Evolutionary conservation across 2,113 vertebrate genomes (phyloP).

Genomic region (Paratilapia polleni): DNA sequence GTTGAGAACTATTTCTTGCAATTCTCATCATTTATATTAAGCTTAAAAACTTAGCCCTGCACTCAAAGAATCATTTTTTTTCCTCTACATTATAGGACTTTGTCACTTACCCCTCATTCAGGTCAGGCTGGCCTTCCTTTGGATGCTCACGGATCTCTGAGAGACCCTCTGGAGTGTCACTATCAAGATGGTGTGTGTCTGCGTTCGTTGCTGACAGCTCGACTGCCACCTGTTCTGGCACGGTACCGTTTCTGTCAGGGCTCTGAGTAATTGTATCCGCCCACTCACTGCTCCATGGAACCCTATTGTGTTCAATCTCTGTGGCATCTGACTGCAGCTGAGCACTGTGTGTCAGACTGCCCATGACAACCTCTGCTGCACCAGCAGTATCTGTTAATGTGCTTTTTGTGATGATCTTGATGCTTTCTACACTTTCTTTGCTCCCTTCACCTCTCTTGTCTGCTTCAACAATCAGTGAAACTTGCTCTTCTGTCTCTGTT

Average conservation of each 20-base stretch:
- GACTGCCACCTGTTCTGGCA: slow-evolving; percentile 34
- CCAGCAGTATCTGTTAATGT: background rate
- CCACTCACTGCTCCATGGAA: slow-evolving; percentile 40
- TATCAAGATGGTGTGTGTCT: background rate
- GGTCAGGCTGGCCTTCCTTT: background rate
- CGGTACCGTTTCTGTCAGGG: background rate
- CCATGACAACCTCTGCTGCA: background rate
- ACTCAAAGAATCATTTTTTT: background rate
- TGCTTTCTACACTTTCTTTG: background rate
- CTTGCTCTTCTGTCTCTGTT: background rate
- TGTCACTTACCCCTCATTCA: slow-evolving; percentile 54
- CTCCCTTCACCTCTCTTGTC: background rate
- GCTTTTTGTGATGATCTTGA: background rate
- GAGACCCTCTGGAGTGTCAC: background rate
- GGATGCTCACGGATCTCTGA: background rate
- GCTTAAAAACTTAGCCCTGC: background rate
- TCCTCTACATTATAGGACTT: background rate
- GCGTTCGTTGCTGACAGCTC: background rate
- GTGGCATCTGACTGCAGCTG: slow-evolving; percentile 30
- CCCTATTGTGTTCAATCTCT: slow-evolving; percentile 34
- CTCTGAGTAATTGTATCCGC: slow-evolving; percentile 36
- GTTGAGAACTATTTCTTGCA: background rate
- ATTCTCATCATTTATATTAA: background rate
- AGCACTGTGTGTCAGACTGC: background rate
- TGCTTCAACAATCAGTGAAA: background rate